These are phyloP conservation scores for Cyprinus carpio DNA, from an alignment of 2,113 vertebrate species.

Conservation along the genomic window DNA sequence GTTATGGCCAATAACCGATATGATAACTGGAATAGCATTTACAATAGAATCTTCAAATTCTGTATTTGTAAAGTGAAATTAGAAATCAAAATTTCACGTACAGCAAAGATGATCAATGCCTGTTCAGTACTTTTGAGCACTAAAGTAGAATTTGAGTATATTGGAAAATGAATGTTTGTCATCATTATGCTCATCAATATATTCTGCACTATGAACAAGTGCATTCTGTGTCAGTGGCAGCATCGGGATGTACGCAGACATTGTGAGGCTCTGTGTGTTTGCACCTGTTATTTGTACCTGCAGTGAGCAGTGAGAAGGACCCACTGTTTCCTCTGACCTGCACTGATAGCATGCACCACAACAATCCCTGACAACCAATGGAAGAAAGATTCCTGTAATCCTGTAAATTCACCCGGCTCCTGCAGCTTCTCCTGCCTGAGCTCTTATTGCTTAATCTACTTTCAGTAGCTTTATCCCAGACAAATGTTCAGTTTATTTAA, in stretches of 20 bases:
- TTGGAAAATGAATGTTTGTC: too few species aligned
- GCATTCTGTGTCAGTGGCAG: too few species aligned
- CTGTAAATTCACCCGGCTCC: conserved; percentile 54
- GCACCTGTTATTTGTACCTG: conserved; percentile 13
- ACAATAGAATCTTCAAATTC: not conserved
- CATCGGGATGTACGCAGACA: not conserved
- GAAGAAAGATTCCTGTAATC: conserved; percentile 52
- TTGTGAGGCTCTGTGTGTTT: not conserved
- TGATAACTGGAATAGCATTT: not conserved
- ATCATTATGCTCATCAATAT: not conserved
- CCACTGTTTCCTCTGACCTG: conserved; percentile 55
- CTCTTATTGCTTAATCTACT: conserved; percentile 59
- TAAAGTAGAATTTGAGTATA: too few species aligned
- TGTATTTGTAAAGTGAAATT: not conserved
- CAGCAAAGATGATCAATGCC: not conserved
- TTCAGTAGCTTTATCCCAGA: conserved; percentile 59
- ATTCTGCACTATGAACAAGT: too few species aligned
- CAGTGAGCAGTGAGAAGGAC: conserved; percentile 56
- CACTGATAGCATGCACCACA: conserved; percentile 60
- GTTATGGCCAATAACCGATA: too few species aligned
- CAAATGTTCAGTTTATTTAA: conserved; percentile 45
- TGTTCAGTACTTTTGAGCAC: not conserved
- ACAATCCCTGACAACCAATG: conserved; percentile 56
- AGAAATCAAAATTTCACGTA: not conserved
- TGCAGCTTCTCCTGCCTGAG: too few species aligned